Evolutionary conservation across 2,797 vertebrate species (phyloP), one percentile per base, ranked within the genome.

Genomic region (Ctenosaura bakeri): DNA sequence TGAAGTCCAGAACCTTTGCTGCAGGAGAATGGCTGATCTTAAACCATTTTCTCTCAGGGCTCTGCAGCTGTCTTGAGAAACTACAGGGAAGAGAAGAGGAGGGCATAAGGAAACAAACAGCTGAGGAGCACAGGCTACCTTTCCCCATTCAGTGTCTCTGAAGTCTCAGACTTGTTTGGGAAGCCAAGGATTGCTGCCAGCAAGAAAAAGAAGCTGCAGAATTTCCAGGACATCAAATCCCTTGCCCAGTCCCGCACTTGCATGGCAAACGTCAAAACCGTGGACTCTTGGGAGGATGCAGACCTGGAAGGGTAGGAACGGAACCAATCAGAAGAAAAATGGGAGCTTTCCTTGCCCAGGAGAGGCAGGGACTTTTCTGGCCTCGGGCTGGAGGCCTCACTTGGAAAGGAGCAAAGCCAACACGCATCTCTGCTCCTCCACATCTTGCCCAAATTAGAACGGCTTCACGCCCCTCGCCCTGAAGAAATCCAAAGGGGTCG

Each of bases 401-500:
- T 46, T 4, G 42, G 24, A 69, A 32, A 29, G 66, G 66, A 69
- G 26, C 24, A 71, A 71, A 29, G 12, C 29, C 69, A 22, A 20
- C 52, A 83, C 1, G 2, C 38, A 8, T 13, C 16, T 50, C 3
- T 29, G 2, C 14, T 14, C 24, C 7, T 46, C 4, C 10, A 24
- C 29, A 83, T 35, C 32, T 8, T 0, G 0, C 24, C 0, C 0
- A 22, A 38, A 42, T 20, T 0, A 22, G 54, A 26, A 38, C 76
- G 1, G 2, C 1, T 26, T 0, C 0, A 0, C 0, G 14, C 29
- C 52, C 12, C 50, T 1, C 20, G 0, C 0, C 2, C 0, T 0
- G 29, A 81, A 88, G 38, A 35, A 86, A 7, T 9, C 22, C 5
- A 24, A 62, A 14, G 12, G 0, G 0, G 6, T 2, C 29, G 2